These are phyloP conservation scores for Mimachlamys varia DNA, from an alignment of 2,888 invertebrate genomes.

Conservation along the genomic window DNA sequence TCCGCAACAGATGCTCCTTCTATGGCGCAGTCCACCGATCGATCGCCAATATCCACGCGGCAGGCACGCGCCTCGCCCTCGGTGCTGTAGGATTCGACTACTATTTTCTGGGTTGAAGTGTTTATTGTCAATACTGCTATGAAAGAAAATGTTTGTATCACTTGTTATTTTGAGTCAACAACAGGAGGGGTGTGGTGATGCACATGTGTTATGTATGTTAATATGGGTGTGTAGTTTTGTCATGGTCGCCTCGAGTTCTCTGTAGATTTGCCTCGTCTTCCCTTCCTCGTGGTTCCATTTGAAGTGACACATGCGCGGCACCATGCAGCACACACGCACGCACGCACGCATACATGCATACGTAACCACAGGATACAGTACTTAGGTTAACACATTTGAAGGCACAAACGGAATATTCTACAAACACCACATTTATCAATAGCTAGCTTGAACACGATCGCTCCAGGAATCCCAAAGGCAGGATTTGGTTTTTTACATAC, in stretches of 20 bases:
- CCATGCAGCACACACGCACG: neutral
- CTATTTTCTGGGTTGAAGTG: constrained; percentile 13
- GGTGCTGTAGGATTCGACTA: neutral
- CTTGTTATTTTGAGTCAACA: neutral
- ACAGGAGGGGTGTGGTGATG: too few relatives aligned
- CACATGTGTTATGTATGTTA: too few relatives aligned
- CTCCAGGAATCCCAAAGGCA: constrained; percentile 7
- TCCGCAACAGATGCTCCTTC: neutral
- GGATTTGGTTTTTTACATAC: neutral
- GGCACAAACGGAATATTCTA: neutral
- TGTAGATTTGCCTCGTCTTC: neutral
- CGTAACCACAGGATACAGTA: neutral
- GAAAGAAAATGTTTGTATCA: neutral
- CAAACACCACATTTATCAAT: neutral
- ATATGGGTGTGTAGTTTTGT: neutral
- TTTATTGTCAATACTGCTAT: neutral
- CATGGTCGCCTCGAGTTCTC: too few relatives aligned
- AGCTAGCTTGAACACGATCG: neutral
- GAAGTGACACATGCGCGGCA: neutral
- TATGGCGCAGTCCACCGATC: neutral
- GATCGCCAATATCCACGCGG: neutral
- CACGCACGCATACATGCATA: neutral
- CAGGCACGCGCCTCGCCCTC: neutral
- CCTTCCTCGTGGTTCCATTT: neutral
- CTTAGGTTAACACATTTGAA: neutral